Conservation (phyloP, 1,140 invertebrate genomes). For the Drosophila gunungcola region DNA sequence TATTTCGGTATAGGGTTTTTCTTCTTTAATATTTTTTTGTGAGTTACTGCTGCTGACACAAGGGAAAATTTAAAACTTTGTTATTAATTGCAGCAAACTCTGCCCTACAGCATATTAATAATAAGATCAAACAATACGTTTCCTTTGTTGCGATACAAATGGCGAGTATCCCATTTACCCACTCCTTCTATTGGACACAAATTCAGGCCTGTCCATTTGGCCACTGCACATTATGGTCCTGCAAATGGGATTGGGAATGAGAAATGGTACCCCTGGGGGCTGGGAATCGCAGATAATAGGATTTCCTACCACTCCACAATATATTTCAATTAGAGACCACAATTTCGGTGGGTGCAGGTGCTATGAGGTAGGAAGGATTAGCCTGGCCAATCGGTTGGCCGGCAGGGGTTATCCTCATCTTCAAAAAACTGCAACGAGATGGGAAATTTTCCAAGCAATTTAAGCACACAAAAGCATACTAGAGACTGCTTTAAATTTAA, state of each 20-base stretch:
- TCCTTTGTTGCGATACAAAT: not conserved
- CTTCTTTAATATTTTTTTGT: not conserved
- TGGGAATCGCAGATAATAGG: conserved; percentile 58
- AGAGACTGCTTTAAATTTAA: conserved; percentile 9
- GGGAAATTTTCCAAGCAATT: conserved; percentile 8
- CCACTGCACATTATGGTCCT: conserved; percentile 10
- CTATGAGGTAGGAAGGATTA: conserved; percentile 13
- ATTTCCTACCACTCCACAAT: conserved; percentile 57
- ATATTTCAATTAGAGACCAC: conserved; percentile 74
- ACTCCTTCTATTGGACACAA: conserved; percentile 2
- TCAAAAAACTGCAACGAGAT: not conserved
- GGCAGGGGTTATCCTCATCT: not conserved
- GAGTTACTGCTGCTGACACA: not conserved
- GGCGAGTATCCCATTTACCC: not conserved
- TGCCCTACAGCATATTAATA: not conserved
- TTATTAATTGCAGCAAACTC: too few species aligned
- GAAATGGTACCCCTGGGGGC: conserved; percentile 41
- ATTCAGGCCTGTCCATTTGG: conserved; percentile 2
- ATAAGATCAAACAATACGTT: not conserved
- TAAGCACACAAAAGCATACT: conserved; percentile 1
- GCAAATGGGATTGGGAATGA: conserved; percentile 6
- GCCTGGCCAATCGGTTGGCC: not conserved
- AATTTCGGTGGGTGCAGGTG: conserved; percentile 14
- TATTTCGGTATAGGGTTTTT: not conserved
- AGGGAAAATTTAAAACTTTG: too few species aligned